phyloP scores from a whole-genome alignment of 2,797 vertebrate species.

The Melopsittacus undulatus region DNA sequence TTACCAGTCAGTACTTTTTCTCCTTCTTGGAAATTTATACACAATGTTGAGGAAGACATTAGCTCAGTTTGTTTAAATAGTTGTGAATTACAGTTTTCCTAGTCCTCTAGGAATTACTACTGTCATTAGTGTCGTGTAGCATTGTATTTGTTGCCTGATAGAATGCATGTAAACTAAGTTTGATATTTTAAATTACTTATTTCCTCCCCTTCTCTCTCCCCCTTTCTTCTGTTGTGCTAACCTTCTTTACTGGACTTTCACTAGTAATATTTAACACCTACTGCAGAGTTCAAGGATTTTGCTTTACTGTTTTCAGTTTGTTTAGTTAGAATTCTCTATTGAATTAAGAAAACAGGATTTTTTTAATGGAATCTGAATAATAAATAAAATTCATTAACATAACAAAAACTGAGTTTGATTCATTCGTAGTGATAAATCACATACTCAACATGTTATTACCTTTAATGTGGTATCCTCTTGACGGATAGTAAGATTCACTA shows the following conservation, averaged over 20 bases:
- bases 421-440: neutral
- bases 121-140: neutral
- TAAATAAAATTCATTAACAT: neutral
- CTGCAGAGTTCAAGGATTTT: neutral
- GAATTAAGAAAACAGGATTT: neutral
- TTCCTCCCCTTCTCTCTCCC: neutral
- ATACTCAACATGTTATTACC: neutral
- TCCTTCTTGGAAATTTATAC: neutral
- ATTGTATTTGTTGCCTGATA: neutral
- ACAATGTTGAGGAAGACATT: neutral
- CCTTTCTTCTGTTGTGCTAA: neutral
- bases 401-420: neutral
- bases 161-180: neutral
- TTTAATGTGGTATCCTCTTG: neutral
- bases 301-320: neutral
- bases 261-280: neutral
- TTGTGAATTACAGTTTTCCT: neutral
- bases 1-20: neutral
- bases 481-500: neutral
- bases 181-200: neutral
- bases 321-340: neutral
- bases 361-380: neutral
- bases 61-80: neutral
- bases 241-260: neutral
- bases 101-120: neutral